Evolutionary conservation across 2,888 invertebrate genomes (phyloP).

Genomic region (Pseudanteris insignis): DNA sequence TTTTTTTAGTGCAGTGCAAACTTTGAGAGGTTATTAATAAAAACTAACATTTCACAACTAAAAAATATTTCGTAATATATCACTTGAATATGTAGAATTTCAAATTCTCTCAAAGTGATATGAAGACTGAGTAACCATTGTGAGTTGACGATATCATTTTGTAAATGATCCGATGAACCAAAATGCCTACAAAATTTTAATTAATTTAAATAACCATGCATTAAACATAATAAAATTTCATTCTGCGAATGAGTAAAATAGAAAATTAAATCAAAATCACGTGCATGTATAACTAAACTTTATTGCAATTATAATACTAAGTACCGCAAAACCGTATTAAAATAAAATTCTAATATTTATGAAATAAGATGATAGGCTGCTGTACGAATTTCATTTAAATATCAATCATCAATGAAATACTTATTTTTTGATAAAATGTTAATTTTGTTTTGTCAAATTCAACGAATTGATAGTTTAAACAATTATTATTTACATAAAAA

Average conservation of each 20-base stretch:
- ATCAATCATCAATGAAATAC: not conserved
- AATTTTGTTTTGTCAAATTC: not conserved
- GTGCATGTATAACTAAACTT: too few species aligned
- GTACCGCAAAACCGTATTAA: too few species aligned
- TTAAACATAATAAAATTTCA: slow-evolving; percentile 3
- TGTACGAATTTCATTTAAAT: not conserved
- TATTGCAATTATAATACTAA: too few species aligned
- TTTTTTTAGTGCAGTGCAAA: not conserved
- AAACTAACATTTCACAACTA: not conserved
- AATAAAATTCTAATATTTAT: too few species aligned
- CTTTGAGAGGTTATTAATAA: slow-evolving; percentile 16
- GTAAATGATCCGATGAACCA: slow-evolving; percentile 13
- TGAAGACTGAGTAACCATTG: slow-evolving; percentile 57
- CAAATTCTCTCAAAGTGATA: slow-evolving; percentile 47
- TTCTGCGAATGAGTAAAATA: slow-evolving; percentile 34
- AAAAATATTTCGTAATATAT: not conserved
- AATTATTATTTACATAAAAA: too few species aligned
- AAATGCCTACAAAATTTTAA: slow-evolving; percentile 10
- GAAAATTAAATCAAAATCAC: too few species aligned
- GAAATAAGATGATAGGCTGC: too few species aligned
- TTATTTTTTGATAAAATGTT: not conserved
- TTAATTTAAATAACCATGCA: slow-evolving; percentile 2
- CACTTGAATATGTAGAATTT: not conserved
- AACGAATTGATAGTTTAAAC: too few species aligned
- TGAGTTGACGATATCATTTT: slow-evolving; percentile 13